Conservation (phyloP, 2,797 vertebrate species). For the Linurgus olivaceus region DNA sequence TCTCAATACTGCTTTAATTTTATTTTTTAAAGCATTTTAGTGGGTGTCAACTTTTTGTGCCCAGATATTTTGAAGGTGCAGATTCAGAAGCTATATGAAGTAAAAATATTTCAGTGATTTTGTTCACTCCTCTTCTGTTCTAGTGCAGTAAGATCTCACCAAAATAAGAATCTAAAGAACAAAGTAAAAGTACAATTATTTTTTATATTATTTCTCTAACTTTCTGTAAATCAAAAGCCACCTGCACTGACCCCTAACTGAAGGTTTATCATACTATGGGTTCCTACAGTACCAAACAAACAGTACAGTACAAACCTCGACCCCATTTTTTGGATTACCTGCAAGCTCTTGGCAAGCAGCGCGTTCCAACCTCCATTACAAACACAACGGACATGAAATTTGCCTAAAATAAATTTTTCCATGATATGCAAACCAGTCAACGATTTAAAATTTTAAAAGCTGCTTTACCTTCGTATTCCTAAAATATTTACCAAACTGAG, state of each 20-base stretch:
- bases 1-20: not conserved
- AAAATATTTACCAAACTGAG: not conserved
- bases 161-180: not conserved
- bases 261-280: not conserved
- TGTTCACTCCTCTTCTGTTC: not conserved
- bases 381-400: fast-evolving
- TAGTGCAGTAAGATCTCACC: not conserved
- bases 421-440: not conserved
- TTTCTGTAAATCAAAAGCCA: not conserved
- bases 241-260: not conserved
- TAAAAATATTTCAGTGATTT: not conserved
- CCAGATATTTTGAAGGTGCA: not conserved
- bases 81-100: not conserved
- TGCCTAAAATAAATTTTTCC: not conserved
- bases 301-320: fast-evolving
- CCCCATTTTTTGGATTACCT: not conserved
- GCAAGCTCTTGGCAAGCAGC: not conserved
- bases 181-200: not conserved
- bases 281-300: not conserved
- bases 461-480: not conserved
- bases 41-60: not conserved
- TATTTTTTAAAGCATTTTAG: not conserved
- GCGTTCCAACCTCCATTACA: fast-evolving
- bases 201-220: not conserved
- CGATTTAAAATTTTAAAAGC: not conserved